phyloP scores from a whole-genome alignment of 2,113 vertebrate genomes.

The Motacilla alba region DNA sequence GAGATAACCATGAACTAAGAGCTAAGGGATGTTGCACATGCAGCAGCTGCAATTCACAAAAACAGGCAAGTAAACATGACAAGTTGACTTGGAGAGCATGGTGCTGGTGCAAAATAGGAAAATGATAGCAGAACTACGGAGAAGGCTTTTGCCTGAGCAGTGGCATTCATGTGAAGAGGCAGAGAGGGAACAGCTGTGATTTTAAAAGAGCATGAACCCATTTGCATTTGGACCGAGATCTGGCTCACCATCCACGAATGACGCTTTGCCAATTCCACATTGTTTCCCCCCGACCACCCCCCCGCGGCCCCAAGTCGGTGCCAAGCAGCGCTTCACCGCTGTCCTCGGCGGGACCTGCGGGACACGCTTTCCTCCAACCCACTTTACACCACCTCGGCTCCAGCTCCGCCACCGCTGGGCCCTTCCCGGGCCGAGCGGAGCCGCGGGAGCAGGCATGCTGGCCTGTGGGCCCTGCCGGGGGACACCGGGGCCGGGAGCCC shows the following conservation, averaged over 20 bases:
- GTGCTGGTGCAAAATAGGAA: not conserved
- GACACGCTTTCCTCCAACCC: not conserved
- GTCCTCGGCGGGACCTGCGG: not conserved
- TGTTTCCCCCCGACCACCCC: not conserved
- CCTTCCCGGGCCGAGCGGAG: not conserved
- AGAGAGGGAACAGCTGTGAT: not conserved
- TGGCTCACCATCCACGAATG: not conserved
- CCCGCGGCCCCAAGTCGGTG: not conserved
- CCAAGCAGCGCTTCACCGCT: not conserved
- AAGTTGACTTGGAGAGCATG: not conserved
- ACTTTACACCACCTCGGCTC: not conserved
- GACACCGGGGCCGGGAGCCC: not conserved
- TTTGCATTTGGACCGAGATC: not conserved
- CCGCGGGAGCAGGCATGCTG: not conserved
- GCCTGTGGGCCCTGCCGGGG: not conserved
- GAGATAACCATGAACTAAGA: not conserved
- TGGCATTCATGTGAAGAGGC: not conserved
- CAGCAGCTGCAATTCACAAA: not conserved
- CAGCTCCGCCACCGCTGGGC: not conserved
- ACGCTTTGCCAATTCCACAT: not conserved
- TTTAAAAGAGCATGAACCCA: not conserved
- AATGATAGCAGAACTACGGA: rapidly evolving
- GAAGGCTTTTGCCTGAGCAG: not conserved
- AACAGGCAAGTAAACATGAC: not conserved
- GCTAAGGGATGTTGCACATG: rapidly evolving